Conservation (phyloP, 2,113 vertebrate genomes). For the Scomber japonicus region DNA sequence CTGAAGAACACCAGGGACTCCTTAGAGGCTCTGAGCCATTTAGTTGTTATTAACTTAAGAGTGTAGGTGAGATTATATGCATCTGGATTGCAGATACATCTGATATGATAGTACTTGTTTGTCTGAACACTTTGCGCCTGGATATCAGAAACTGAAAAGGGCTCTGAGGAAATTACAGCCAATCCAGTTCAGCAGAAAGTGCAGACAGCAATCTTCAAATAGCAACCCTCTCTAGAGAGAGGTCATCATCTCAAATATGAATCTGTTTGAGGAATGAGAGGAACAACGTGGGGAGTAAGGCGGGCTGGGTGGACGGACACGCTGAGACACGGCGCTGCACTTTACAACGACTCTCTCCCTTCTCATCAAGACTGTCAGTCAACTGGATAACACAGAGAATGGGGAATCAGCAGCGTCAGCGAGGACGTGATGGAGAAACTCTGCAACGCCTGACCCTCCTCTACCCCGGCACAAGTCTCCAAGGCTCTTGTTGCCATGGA, state of each 20-base stretch:
- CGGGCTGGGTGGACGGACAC: not conserved
- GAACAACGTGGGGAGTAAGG: not conserved
- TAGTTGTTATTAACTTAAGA: not conserved
- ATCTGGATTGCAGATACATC: not conserved
- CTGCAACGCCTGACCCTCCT: slow-evolving; percentile 61
- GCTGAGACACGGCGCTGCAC: not conserved
- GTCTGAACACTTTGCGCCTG: not conserved
- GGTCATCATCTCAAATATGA: slow-evolving; percentile 46
- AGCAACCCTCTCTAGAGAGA: slow-evolving; percentile 18
- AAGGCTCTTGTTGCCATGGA: slow-evolving; percentile 76
- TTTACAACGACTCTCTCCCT: slow-evolving; percentile 18
- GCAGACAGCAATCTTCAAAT: slow-evolving; percentile 15
- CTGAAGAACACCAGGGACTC: not conserved
- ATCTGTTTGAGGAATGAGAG: slow-evolving; percentile 35
- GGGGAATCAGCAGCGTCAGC: slow-evolving; percentile 51
- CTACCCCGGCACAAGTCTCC: slow-evolving; percentile 50
- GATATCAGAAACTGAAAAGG: slow-evolving; percentile 2
- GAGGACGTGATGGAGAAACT: slow-evolving; percentile 55
- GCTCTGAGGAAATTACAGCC: slow-evolving; percentile 5
- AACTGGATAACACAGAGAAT: slow-evolving; percentile 46
- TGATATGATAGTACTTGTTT: slow-evolving; percentile 2
- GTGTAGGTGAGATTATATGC: slow-evolving; percentile 15
- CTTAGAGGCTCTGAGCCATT: not conserved
- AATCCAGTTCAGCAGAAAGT: not conserved
- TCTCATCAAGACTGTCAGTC: slow-evolving; percentile 48